A percentile compares a stretch with the other conserved stretches of the same genome.
Conservation (phyloP, 2,113 vertebrate genomes). For the Mirza zaza region DNA sequence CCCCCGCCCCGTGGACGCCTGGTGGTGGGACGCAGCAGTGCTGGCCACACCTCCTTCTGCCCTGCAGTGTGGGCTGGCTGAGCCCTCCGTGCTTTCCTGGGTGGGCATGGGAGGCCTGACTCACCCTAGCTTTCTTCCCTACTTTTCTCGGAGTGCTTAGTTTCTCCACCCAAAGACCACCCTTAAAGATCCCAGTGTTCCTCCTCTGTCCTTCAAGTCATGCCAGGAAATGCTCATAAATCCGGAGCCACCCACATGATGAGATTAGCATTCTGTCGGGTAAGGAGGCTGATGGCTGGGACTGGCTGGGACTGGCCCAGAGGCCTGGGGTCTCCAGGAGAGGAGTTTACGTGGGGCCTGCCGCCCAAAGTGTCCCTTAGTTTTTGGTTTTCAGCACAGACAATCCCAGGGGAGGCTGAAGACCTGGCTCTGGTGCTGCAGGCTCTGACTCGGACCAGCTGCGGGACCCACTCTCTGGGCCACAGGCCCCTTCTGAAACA, state of each 20-base stretch:
- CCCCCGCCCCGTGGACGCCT: neutral
- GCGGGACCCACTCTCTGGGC: neutral
- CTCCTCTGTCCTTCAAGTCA: constrained; percentile 67
- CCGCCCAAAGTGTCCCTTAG: neutral
- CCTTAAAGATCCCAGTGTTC: constrained; percentile 59
- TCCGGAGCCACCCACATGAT: constrained; percentile 53
- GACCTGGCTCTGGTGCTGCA: neutral
- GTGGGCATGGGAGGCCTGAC: constrained; percentile 48
- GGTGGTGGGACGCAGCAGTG: neutral
- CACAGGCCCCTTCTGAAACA: neutral
- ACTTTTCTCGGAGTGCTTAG: neutral
- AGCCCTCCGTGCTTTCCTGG: neutral
- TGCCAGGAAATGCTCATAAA: constrained; percentile 72
- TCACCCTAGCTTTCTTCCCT: constrained; percentile 27
- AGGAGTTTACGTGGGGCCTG: neutral
- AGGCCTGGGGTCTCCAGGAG: constrained; percentile 33
- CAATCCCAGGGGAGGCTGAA: neutral
- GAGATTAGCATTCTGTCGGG: constrained; percentile 17
- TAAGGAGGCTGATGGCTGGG: neutral
- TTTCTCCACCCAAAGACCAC: constrained; percentile 62
- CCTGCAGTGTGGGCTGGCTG: neutral
- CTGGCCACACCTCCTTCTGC: neutral
- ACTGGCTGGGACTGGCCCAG: neutral
- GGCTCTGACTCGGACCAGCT: neutral
- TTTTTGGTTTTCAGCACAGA: neutral